Evolutionary conservation across 2,797 vertebrate species (phyloP).

Genomic region (Thunnus albacares): DNA sequence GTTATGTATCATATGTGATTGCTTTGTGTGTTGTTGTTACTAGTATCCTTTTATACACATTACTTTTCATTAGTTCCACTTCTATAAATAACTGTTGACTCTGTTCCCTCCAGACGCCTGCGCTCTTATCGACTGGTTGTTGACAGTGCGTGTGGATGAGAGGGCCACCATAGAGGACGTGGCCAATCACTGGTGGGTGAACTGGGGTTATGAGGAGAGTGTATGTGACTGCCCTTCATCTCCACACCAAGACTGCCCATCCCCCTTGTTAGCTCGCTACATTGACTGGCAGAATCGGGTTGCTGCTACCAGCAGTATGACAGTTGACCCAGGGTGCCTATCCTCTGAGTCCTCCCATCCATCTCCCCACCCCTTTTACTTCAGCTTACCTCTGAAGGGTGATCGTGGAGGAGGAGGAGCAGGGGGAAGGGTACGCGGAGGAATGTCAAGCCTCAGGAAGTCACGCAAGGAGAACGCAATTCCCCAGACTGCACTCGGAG

Average conservation of each 20-base stretch:
- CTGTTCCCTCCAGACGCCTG: slow-evolving; percentile 85
- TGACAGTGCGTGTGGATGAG: slow-evolving; percentile 85
- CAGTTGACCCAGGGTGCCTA: slow-evolving; percentile 31
- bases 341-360: slow-evolving; percentile 56
- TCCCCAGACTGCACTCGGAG: slow-evolving; percentile 72
- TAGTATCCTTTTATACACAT: not conserved
- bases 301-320: slow-evolving; percentile 44
- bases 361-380: slow-evolving; percentile 65
- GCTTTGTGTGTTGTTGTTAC: not conserved
- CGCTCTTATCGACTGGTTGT: slow-evolving; percentile 89
- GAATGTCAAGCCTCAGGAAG: slow-evolving; percentile 82
- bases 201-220: slow-evolving; percentile 89
- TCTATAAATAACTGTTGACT: slow-evolving; percentile 49
- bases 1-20: not conserved
- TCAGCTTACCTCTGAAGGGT: slow-evolving; percentile 72
- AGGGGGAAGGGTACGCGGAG: slow-evolving; percentile 52
- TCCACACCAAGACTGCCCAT: slow-evolving; percentile 84
- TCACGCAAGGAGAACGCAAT: slow-evolving; percentile 88
- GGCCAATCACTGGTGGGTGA: slow-evolving; percentile 92
- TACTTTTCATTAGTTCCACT: not conserved
- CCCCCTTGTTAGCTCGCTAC: slow-evolving; percentile 88
- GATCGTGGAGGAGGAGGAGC: slow-evolving; percentile 49
- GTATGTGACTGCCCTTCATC: slow-evolving; percentile 88
- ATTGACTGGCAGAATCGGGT: slow-evolving; percentile 90
- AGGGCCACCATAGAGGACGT: slow-evolving; percentile 91